Evolutionary conservation across 2,797 vertebrate genomes (phyloP).

Genomic region (Caiman crocodilus): DNA sequence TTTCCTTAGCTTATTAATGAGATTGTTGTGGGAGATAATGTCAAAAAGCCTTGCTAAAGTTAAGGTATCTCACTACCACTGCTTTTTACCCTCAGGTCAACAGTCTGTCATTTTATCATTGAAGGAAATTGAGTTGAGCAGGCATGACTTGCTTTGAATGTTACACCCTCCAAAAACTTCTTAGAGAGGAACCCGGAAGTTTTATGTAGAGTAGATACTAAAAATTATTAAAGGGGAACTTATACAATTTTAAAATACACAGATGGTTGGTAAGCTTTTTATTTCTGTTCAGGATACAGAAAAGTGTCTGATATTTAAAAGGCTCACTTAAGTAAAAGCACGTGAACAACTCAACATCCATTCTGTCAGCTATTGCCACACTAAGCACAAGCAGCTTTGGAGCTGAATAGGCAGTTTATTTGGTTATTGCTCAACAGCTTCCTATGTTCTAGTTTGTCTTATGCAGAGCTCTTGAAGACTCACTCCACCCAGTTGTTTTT

Average conservation of each 20-base stretch:
- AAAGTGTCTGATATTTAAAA: neutral
- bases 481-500: neutral
- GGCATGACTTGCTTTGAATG: neutral
- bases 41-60: no score
- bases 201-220: neutral
- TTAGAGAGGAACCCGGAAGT: neutral
- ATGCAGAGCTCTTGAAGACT: neutral
- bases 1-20: no score
- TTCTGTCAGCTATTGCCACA: neutral
- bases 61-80: no score
- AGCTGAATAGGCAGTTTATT: neutral
- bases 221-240: neutral
- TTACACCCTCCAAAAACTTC: neutral
- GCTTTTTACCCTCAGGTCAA: no score
- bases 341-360: neutral
- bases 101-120: no score
- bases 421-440: slow-evolving; percentile 17
- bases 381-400: neutral
- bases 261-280: neutral
- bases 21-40: no score
- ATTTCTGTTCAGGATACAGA: neutral
- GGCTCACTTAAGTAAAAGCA: neutral
- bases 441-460: neutral
- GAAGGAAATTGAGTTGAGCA: no score
- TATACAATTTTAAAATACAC: neutral